Base-by-base conservation (phyloP, 2,113 vertebrate species). In the Apteryx owenii region DNA sequence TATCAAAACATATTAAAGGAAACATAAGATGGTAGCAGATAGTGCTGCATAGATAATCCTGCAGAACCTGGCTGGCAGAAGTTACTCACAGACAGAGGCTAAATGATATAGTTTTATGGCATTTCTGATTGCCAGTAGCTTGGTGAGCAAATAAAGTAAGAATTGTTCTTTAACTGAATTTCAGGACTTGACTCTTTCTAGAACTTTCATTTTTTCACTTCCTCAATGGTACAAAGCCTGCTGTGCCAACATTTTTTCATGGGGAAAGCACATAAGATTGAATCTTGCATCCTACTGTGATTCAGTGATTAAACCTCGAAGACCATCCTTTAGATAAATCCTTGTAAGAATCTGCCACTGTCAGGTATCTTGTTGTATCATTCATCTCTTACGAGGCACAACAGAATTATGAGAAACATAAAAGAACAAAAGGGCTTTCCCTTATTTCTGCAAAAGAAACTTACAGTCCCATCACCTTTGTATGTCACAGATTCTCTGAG, bases 161-260 rank as follows among this genome's bases (percentile, higher is more conserved):
- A 94, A 44, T 62, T 93, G 46, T 42, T 90, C 69, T 95, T 85
- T 90, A 96, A 54, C n/a, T 54, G 26, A 77, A 76, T 79, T 95
- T 95, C 82, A 95, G 60, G 80, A 61, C 53, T 42, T 84, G 82
- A 58, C 73, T 76, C 66, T 94, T 60, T 89, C n/a, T 78, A 54
- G 62, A 38, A 21, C 29, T 8, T 13, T 61, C n/a, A 82, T 50
- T 95, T 95, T 95, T 97, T 96, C 89, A 79, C 46, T 79, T 81
- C 80, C 71, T 89, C 26, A 31, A 10, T 51, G 61, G 82, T 87
- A 88, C 3, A 46, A 71, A 88, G 75, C 81, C 77, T 95, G 54
- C 66, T 72, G 25, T 95, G 78, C 70, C 23, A 33, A 82, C 21
- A 23, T 85, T 92, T 96, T 93, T 83, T 90, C 51, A 28, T 29